A percentile compares a stretch with the other conserved stretches of the same genome.
Conservation (phyloP, 1,140 invertebrate species). For the Mya arenaria region DNA sequence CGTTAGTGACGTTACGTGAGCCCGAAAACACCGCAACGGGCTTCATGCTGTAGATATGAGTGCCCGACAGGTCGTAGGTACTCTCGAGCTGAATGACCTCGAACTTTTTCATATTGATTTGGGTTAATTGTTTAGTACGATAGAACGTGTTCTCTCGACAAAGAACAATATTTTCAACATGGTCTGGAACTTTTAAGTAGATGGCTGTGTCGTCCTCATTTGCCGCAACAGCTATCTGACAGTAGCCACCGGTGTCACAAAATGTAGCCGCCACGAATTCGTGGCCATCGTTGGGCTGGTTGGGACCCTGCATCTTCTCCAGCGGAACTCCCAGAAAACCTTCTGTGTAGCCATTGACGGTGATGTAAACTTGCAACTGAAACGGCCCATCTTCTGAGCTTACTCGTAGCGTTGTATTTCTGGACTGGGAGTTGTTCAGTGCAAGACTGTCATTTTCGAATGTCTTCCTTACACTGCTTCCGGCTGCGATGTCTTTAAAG, state of each 20-base stretch:
- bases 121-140: not conserved
- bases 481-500: no score
- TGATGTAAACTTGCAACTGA: slow-evolving; percentile 24
- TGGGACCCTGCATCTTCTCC: not conserved
- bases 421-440: slow-evolving; percentile 23
- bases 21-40: slow-evolving; percentile 41
- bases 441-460: not conserved
- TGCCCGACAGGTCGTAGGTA: slow-evolving; percentile 34
- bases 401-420: slow-evolving; percentile 32
- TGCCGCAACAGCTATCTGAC: slow-evolving; percentile 40
- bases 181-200: not conserved
- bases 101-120: not conserved
- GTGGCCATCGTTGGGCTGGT: not conserved
- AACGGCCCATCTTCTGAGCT: not conserved
- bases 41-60: slow-evolving; percentile 40
- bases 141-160: slow-evolving; percentile 3
- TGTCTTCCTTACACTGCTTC: not conserved
- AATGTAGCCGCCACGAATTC: slow-evolving; percentile 22
- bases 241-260: slow-evolving; percentile 35
- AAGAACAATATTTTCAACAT: slow-evolving; percentile 2
- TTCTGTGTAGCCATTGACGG: slow-evolving; percentile 9
- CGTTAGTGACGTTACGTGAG: slow-evolving; percentile 16
- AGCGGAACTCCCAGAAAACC: slow-evolving; percentile 31
- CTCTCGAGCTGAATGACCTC: slow-evolving; percentile 36
- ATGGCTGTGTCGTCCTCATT: slow-evolving; percentile 11